Evolutionary conservation across 30 jellyfish, hydroid and myxozoan species (phyloP).

Genomic region (Turritopsis rubra): DNA sequence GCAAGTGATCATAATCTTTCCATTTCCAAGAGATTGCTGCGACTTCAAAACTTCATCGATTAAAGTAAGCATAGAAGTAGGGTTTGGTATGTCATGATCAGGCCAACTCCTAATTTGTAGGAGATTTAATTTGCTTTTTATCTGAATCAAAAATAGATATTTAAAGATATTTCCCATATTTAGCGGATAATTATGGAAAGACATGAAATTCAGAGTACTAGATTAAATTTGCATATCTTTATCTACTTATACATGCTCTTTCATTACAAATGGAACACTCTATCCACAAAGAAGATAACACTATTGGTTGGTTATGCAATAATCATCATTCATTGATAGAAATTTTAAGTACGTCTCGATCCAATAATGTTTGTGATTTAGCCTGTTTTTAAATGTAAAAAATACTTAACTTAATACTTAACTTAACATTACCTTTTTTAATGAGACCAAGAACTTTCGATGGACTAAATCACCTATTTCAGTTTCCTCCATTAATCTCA

Average conservation of each 20-base stretch:
- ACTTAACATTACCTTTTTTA: background rate
- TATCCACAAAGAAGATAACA: background rate
- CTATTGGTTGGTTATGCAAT: no score
- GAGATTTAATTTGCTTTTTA: background rate
- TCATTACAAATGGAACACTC: no score
- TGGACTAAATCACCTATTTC: background rate
- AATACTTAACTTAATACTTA: no score
- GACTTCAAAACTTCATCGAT: background rate
- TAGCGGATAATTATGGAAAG: no score
- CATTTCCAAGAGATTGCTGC: background rate
- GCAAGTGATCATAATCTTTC: background rate
- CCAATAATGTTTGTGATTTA: no score
- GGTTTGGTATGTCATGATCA: background rate
- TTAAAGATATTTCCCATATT: no score
- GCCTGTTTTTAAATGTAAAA: no score
- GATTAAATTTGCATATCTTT: no score
- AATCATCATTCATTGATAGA: no score
- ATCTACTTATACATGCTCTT: no score
- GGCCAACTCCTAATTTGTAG: background rate
- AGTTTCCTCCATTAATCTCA: background rate
- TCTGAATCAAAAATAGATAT: background rate
- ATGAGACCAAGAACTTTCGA: background rate
- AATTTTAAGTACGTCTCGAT: no score
- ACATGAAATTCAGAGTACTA: no score
- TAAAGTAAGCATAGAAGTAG: conserved; percentile 1